These are phyloP conservation scores for Rallus crepitans DNA, from an alignment of 2,797 vertebrate species.

Conservation along the genomic window DNA sequence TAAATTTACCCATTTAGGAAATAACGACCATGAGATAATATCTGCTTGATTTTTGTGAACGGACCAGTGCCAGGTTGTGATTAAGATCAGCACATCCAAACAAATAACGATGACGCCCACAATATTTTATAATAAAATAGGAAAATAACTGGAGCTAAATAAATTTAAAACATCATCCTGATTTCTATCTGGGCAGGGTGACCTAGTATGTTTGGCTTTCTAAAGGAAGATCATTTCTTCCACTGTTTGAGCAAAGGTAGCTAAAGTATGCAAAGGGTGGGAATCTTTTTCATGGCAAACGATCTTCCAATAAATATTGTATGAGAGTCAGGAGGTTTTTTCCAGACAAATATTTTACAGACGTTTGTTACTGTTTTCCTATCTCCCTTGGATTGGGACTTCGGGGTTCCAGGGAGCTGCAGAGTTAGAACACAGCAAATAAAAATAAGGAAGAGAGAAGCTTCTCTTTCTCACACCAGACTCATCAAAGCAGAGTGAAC, in stretches of 20 bases:
- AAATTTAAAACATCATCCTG: slow-evolving; percentile 8
- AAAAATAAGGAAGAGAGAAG: slow-evolving; percentile 67
- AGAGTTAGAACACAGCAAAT: slow-evolving; percentile 68
- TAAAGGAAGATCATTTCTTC: slow-evolving; percentile 55
- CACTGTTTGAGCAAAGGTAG: slow-evolving; percentile 57
- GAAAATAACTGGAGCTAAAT: not conserved
- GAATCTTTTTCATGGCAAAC: slow-evolving; percentile 57
- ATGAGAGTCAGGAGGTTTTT: slow-evolving; percentile 39
- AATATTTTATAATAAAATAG: not conserved
- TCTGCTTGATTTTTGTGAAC: not conserved
- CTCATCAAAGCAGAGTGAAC: slow-evolving; percentile 68
- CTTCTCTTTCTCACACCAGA: slow-evolving; percentile 41
- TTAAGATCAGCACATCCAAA: not conserved
- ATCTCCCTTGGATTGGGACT: slow-evolving; percentile 61
- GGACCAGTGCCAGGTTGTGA: not conserved
- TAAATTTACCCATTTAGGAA: not conserved
- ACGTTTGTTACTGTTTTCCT: slow-evolving; percentile 64
- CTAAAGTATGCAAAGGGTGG: slow-evolving; percentile 21
- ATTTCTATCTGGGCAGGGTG: slow-evolving; percentile 46
- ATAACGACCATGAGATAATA: not conserved
- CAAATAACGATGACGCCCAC: not conserved
- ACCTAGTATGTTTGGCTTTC: slow-evolving; percentile 35
- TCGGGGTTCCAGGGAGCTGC: slow-evolving; percentile 51
- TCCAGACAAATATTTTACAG: slow-evolving; percentile 69
- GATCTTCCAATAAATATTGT: slow-evolving; percentile 51